These are phyloP conservation scores for Tuberolachnus salignus DNA, from an alignment of 2,888 invertebrate species.

Conservation along the genomic window DNA sequence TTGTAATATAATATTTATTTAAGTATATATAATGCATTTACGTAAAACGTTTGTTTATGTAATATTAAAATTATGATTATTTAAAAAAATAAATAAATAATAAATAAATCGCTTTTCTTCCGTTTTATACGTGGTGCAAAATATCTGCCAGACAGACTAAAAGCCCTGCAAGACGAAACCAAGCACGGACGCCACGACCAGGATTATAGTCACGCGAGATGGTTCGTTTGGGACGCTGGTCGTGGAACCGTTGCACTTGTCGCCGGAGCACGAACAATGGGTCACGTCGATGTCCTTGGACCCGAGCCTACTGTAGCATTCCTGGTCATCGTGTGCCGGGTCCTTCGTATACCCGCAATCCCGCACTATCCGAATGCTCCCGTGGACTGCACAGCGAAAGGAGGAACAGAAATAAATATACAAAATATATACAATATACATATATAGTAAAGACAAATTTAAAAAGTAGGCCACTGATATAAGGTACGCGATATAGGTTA, in stretches of 20 bases:
- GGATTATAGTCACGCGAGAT: background rate
- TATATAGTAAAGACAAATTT: background rate
- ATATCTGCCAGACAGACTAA: no score
- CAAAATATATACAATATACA: no score
- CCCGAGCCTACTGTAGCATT: slow-evolving; percentile 74
- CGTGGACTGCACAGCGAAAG: slow-evolving; percentile 70
- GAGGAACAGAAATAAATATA: background rate
- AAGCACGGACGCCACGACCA: background rate
- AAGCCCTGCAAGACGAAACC: slow-evolving; percentile 11
- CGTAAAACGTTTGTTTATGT: slow-evolving; percentile 20
- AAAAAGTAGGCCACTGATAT: background rate
- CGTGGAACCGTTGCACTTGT: slow-evolving; percentile 72
- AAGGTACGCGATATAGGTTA: no score
- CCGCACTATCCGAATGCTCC: slow-evolving; percentile 76
- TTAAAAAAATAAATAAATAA: no score
- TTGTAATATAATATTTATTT: no score
- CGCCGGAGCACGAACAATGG: slow-evolving; percentile 80
- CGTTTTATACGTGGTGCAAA: background rate
- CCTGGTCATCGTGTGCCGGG: slow-evolving; percentile 66
- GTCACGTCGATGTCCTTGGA: slow-evolving; percentile 76
- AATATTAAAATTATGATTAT: slow-evolving; percentile 12
- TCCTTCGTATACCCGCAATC: slow-evolving; percentile 80
- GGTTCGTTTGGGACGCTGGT: background rate
- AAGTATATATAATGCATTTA: background rate
- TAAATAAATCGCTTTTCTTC: background rate